Conservation (phyloP, 2,888 invertebrate genomes). For the Diploptera punctata region DNA sequence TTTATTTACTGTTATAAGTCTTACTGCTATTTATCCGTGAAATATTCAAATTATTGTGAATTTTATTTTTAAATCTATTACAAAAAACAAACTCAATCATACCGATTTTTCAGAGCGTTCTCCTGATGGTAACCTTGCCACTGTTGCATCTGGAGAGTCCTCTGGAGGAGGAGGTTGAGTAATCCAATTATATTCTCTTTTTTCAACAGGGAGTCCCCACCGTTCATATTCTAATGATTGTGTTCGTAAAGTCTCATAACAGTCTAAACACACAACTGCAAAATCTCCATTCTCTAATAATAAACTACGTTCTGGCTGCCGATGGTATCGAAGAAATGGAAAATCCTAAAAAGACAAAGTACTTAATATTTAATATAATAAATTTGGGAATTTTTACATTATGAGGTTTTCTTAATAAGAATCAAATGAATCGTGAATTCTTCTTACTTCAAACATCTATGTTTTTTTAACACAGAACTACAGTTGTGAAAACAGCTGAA, state of each 20-base stretch:
- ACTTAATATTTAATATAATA: no score
- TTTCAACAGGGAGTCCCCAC: constrained; percentile 88
- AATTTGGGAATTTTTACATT: no score
- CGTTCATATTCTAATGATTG: constrained; percentile 90
- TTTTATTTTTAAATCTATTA: no score
- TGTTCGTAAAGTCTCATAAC: constrained; percentile 89
- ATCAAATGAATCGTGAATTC: no score
- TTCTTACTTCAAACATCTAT: no score
- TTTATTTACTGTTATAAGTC: no score
- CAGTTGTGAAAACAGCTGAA: no score
- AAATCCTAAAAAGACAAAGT: constrained; percentile 68
- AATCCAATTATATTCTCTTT: constrained; percentile 93
- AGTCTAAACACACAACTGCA: constrained; percentile 91
- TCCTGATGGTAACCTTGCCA: constrained; percentile 84
- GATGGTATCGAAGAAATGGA: constrained; percentile 83
- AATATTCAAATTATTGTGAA: no score
- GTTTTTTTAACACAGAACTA: no score
- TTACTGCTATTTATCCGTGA: no score
- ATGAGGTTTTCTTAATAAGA: no score
- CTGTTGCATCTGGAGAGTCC: constrained; percentile 84
- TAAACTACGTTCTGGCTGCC: constrained; percentile 84
- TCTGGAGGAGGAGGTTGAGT: constrained; percentile 92
- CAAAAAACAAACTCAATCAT: constrained; percentile 45
- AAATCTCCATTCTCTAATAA: constrained; percentile 88
- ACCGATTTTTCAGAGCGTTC: constrained; percentile 83